Percentiles rank a stretch among this genome's conserved stretches.
phyloP scores from a whole-genome alignment of 2,888 invertebrate species.

The Drosophila falleni region DNA sequence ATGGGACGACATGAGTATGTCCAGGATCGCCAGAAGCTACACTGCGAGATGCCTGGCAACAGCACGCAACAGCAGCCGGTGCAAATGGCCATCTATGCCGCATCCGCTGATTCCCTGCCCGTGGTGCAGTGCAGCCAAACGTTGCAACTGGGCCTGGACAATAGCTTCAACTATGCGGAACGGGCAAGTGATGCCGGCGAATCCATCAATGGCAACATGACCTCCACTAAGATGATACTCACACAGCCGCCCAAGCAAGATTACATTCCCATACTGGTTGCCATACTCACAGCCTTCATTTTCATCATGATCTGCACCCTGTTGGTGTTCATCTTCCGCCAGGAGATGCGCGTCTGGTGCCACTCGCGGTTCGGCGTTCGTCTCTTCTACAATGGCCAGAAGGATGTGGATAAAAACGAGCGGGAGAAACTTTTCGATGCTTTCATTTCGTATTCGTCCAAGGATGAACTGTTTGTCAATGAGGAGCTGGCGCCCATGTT shows the following conservation, averaged over 20 bases:
- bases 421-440: constrained; percentile 96
- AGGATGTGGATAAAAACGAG: constrained; percentile 92
- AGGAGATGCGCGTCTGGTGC: constrained; percentile 94
- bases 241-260: constrained; percentile 88
- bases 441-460: constrained; percentile 97
- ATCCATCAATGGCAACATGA: constrained; percentile 87
- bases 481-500: constrained; percentile 95
- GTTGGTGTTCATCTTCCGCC: constrained; percentile 92
- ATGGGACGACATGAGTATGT: constrained; percentile 91
- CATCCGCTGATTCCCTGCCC: constrained; percentile 63
- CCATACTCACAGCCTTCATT: constrained; percentile 91
- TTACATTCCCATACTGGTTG: constrained; percentile 92
- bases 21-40: constrained; percentile 91
- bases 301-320: constrained; percentile 91
- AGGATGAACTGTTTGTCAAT: constrained; percentile 95
- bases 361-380: constrained; percentile 93
- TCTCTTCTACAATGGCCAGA: constrained; percentile 90
- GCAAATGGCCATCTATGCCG: constrained; percentile 75
- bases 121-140: constrained; percentile 80
- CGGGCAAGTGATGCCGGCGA: constrained; percentile 50
- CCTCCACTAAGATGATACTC: constrained; percentile 87
- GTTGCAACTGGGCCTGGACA: constrained; percentile 65
- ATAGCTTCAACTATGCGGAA: constrained; percentile 60
- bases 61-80: constrained; percentile 66
- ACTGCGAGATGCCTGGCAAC: constrained; percentile 87